Evolutionary conservation across 2,888 invertebrate genomes (phyloP).

Genomic region (Serripes groenlandicus): DNA sequence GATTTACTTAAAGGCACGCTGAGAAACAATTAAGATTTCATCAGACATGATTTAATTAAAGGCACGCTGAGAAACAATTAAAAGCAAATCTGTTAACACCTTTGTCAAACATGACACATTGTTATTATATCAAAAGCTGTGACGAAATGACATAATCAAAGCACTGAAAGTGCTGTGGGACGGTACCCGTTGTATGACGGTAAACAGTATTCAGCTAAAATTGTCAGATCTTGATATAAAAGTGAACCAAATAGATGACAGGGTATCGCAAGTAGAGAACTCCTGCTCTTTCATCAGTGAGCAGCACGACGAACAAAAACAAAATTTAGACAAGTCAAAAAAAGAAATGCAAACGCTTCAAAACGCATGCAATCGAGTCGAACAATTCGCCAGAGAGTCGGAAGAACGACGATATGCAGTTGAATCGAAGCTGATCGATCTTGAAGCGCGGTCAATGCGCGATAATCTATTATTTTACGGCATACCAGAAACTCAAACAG

Average conservation of each 20-base stretch:
- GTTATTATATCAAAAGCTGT: too few species aligned
- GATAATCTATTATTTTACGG: constrained; percentile 42
- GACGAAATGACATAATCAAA: too few species aligned
- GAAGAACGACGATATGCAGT: not conserved
- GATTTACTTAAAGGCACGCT: too few species aligned
- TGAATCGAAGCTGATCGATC: constrained; percentile 16
- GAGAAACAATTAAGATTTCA: too few species aligned
- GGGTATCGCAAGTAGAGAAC: not conserved
- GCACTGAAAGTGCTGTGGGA: too few species aligned
- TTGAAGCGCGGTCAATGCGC: constrained; percentile 29
- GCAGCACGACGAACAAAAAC: not conserved
- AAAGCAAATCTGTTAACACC: too few species aligned
- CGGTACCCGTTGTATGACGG: too few species aligned
- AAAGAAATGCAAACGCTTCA: not conserved
- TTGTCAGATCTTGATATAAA: not conserved
- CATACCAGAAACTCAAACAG: constrained; percentile 8
- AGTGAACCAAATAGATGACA: not conserved
- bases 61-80: too few species aligned
- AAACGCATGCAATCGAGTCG: not conserved
- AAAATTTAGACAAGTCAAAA: constrained; percentile 1
- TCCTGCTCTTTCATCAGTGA: constrained; percentile 3
- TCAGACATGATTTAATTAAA: too few species aligned
- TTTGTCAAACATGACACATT: too few species aligned
- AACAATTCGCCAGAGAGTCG: not conserved
- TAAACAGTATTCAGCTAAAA: too few species aligned